phyloP scores from a whole-genome alignment of 2,797 vertebrate species.

The Oophaga sylvatica region DNA sequence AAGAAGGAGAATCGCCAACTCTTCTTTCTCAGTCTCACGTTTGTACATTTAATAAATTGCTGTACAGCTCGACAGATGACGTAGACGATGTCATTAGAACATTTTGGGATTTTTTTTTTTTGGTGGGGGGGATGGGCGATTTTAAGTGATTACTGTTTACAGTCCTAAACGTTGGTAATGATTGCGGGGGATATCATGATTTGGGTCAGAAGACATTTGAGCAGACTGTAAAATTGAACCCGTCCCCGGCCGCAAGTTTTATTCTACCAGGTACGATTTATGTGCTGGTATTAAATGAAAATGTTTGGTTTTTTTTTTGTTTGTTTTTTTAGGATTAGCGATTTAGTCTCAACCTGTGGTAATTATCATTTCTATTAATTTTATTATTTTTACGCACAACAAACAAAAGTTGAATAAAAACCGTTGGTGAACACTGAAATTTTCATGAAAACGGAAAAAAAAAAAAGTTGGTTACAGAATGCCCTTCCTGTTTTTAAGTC shows the following conservation, averaged over 20 bases:
- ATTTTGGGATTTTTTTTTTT: neutral
- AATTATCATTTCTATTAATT: slow-evolving; percentile 9
- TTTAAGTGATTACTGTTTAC: slow-evolving; percentile 34
- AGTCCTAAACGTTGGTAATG: slow-evolving; percentile 15
- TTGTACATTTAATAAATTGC: slow-evolving; percentile 50
- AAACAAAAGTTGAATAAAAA: slow-evolving; percentile 37
- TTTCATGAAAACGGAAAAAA: neutral
- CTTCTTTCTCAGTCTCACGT: neutral
- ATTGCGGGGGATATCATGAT: neutral
- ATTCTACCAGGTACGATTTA: neutral
- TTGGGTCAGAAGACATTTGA: neutral
- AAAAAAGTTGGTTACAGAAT: too few relatives aligned
- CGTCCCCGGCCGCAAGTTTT: neutral
- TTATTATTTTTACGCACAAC: slow-evolving; percentile 30
- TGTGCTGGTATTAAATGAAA: neutral
- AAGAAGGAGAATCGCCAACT: neutral
- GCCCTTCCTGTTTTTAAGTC: neutral
- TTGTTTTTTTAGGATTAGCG: slow-evolving; percentile 17
- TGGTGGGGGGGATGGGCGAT: neutral
- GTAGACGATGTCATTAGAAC: slow-evolving; percentile 36
- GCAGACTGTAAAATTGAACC: neutral
- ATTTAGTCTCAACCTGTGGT: slow-evolving; percentile 44
- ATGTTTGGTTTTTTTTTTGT: neutral
- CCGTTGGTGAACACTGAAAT: neutral
- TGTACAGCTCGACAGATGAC: slow-evolving; percentile 41